Percentiles rank a stretch among this genome's conserved stretches.
Conservation (phyloP, 2,797 vertebrate species). For the Enteromius radiatus region DNA sequence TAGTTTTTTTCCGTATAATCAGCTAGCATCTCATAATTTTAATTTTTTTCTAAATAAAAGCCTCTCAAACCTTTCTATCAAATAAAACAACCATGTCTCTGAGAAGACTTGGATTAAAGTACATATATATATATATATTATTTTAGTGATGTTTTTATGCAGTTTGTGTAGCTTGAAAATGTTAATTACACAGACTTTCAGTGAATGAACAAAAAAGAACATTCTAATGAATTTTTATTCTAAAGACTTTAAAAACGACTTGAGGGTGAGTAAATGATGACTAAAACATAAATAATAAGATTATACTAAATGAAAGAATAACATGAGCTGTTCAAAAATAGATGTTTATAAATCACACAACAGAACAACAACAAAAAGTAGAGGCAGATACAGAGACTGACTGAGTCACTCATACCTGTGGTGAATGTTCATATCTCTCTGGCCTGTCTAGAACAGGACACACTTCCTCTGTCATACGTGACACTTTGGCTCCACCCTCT, state of each 20-base stretch:
- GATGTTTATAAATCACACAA: neutral
- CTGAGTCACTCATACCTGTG: constrained; percentile 76
- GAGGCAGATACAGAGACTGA: neutral
- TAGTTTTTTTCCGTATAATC: neutral
- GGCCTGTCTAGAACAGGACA: constrained; percentile 80
- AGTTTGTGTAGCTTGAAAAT: neutral
- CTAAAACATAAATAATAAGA: neutral
- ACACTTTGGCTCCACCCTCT: constrained; percentile 73
- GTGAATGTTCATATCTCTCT: constrained; percentile 78
- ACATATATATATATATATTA: neutral
- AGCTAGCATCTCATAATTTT: too few relatives aligned
- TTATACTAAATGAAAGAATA: neutral
- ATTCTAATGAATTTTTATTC: neutral
- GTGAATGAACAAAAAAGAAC: neutral
- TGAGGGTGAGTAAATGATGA: neutral
- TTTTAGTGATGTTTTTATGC: too few relatives aligned
- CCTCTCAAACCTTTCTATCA: too few relatives aligned
- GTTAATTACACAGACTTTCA: neutral
- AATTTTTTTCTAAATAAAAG: neutral
- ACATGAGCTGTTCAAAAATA: neutral
- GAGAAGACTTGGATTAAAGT: neutral
- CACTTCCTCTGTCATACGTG: constrained; percentile 71
- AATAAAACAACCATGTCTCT: neutral
- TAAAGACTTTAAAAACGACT: too few relatives aligned
- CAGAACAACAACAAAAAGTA: neutral